Base-by-base conservation (phyloP, 1,140 invertebrate species). In the Macrobrachium rosenbergii region DNA sequence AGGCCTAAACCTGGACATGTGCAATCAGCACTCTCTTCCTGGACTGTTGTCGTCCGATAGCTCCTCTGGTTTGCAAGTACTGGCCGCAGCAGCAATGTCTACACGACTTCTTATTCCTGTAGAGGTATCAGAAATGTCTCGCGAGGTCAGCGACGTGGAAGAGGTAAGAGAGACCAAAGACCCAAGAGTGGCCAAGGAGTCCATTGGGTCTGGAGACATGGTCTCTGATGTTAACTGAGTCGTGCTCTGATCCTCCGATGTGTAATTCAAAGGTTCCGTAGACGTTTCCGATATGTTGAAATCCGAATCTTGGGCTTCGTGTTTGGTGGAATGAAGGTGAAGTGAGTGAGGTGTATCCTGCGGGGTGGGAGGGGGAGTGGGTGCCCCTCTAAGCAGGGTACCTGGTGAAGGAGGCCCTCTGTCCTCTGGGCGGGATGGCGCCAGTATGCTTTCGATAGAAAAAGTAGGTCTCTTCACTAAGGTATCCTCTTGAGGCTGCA, bases 401-500 rank as follows among this genome's bases (percentile, higher is more conserved):
- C 89, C 89, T 43, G 89, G 89, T 0, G 89, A 89, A 23, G 89
- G 89, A 17, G 89, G 89, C 0, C 89, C 89, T 21, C 78, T 79
- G 16, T 89, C 89, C 43, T 86, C 83, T 8, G 84, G 67, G 17
- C 75, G 37, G 10, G 81, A 72, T 12, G 88, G 83, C 16, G 84
- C 89, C 37, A 89, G 58, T 43, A 89, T 86, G 62, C 89, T 89
- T 73, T 89, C 89, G 62, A 89, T 89, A 28, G 89, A 88, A 63
- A 89, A 89, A 59, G 86, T 83, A 16, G 88, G 69, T 37, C 87
- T 69, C 37, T 87, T 85, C 72, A 84, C 88, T 45, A 89, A 72
- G 17, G 89, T 83, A 21, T 83, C 83, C 52, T 88, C 83, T 12
- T 64, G 78, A 11, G 86, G 78, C 45, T 64, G 79, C 43, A 62